Evolutionary conservation across 2,113 vertebrate genomes (phyloP).

Genomic region (Tragelaphus scriptus): DNA sequence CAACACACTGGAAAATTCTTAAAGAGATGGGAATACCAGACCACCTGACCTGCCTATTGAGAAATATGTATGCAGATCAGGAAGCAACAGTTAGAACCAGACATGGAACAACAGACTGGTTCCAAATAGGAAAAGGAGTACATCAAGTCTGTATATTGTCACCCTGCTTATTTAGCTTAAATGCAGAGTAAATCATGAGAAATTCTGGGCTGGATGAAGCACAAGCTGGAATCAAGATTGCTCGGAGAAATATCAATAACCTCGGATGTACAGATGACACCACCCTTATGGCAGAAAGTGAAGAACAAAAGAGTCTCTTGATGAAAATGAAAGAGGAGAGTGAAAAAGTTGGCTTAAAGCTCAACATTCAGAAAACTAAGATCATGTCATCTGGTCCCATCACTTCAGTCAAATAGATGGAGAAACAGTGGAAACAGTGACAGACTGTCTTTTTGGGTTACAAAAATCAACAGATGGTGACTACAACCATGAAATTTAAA

Average conservation of each 20-base stretch:
- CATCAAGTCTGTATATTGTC: not conserved
- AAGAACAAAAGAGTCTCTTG: not conserved
- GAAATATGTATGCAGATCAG: not conserved
- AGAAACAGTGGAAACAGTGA: not conserved
- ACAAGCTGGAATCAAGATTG: not conserved
- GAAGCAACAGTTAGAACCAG: not conserved
- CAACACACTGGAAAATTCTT: not conserved
- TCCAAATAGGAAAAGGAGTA: not conserved
- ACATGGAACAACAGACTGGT: not conserved
- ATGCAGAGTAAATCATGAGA: not conserved
- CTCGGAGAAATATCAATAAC: not conserved
- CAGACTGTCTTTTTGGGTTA: not conserved
- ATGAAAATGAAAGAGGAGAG: not conserved
- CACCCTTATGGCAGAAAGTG: not conserved
- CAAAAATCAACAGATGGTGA: not conserved
- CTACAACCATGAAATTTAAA: not conserved
- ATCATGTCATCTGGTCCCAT: not conserved
- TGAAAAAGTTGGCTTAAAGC: not conserved
- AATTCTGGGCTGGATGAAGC: not conserved
- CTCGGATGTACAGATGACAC: not conserved
- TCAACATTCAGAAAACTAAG: not conserved
- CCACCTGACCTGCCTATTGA: not conserved
- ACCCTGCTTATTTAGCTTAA: not conserved
- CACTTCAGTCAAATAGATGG: not conserved
- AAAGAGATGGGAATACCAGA: not conserved